A percentile compares a stretch with the other conserved stretches of the same genome.
These are phyloP conservation scores for Eumacrocentrus americanus DNA, from an alignment of 2,888 invertebrate species.

Conservation along the genomic window DNA sequence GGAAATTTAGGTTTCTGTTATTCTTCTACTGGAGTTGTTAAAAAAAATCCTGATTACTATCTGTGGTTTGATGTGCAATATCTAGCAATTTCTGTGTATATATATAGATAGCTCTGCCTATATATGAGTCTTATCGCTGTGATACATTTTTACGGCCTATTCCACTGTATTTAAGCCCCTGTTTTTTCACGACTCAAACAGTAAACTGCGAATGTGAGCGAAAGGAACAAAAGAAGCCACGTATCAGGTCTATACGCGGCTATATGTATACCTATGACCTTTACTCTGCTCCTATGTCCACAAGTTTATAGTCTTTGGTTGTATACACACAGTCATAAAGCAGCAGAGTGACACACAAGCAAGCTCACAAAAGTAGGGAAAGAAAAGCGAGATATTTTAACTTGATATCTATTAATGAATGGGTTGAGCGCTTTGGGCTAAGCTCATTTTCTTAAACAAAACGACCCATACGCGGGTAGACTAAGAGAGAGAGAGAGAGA, in stretches of 20 bases:
- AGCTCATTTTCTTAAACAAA: constrained; percentile 27
- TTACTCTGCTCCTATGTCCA: background rate
- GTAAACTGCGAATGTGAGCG: constrained; percentile 1
- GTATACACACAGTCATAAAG: background rate
- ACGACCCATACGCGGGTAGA: background rate
- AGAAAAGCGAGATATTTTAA: constrained; percentile 2
- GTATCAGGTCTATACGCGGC: background rate
- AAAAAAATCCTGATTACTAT: too few species aligned
- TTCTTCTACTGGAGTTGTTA: too few species aligned
- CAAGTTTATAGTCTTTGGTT: background rate
- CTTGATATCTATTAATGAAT: constrained; percentile 18
- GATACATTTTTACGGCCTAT: constrained; percentile 2
- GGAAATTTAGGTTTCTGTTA: too few species aligned
- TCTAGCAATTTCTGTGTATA: background rate
- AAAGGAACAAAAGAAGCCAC: constrained; percentile 10
- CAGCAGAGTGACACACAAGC: background rate
- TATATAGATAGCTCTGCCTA: background rate
- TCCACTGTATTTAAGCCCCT: background rate
- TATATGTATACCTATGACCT: background rate
- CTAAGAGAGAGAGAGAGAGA: constrained; percentile 4
- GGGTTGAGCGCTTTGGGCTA: constrained; percentile 1
- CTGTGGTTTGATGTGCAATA: background rate
- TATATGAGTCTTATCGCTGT: background rate
- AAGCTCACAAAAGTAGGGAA: constrained; percentile 3
- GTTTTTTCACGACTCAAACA: constrained; percentile 4